Base-by-base conservation (phyloP, 2,888 invertebrate genomes). In the Lathronympha strigana region DNA sequence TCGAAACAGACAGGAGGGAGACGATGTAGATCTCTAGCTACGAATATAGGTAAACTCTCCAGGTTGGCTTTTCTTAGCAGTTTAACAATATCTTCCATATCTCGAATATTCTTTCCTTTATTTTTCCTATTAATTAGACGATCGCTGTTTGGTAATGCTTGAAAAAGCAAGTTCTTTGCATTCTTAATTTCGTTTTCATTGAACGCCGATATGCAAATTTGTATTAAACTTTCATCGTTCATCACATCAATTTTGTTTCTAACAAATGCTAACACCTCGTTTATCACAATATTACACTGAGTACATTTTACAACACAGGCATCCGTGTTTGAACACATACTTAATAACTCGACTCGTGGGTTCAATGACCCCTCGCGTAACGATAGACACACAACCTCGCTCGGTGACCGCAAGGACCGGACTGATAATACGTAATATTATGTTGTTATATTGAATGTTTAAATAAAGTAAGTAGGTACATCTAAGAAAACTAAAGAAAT, bases 201-300 rank as follows among this genome's bases (percentile, higher is more conserved):
- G 8, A 40, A 40, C 40, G 40, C 17, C 17, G 40, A 40, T 0
- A 9, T 40, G 17, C 40, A 40, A 38, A 40, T 40, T 40, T 40
- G 40, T 17, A 40, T 17, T 8, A 40, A 40, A 4, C 40, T 40
- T 17, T 40, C 40, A 17, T 40, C 40, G 8, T 40, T 40, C 40
- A 40, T 40, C 15, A 40, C 17, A 15, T 40, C 40, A 40, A 40
- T 40, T 40, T 40, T 40, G 4, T 40, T 40, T 40, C 40, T 40
- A 6, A 40, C 9, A 40, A 40, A 40, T 1, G 17, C 8, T 17
- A 40, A 17, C 15, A 40, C 40, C 40, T 40, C 40, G 9, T 40
- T 40, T 40, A 40, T 40, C 8, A 40, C 40, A 4, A 17, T 17
- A 6, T 40, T 9, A 1, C 40, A 40, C 17, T 17, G 17, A 40